Conservation (phyloP, 2,888 invertebrate genomes). For the Malthinus seriepunctatus region DNA sequence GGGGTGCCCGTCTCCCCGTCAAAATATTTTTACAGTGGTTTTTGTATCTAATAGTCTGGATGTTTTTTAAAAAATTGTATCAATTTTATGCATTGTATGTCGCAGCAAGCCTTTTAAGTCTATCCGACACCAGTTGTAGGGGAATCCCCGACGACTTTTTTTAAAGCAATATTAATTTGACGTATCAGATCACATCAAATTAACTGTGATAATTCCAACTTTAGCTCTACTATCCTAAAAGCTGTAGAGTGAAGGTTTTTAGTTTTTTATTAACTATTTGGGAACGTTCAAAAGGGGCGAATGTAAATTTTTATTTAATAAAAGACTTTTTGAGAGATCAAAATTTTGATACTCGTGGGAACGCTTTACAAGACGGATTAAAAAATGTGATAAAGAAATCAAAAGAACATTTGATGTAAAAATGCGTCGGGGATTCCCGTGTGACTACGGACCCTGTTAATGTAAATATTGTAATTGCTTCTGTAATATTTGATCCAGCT, state of each 20-base stretch:
- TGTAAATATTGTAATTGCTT: constrained; percentile 28
- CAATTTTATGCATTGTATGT: constrained; percentile 36
- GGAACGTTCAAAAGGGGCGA: background rate
- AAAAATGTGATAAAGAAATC: background rate
- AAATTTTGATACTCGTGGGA: background rate
- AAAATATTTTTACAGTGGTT: constrained; percentile 51
- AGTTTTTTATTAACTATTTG: background rate
- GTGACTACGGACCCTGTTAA: constrained; percentile 18
- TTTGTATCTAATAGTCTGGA: constrained; percentile 40
- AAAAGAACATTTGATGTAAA: background rate
- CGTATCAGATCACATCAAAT: background rate
- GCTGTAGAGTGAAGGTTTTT: background rate
- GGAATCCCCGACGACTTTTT: constrained; percentile 11
- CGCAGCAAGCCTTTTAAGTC: constrained; percentile 26
- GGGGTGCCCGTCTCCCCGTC: constrained; percentile 26
- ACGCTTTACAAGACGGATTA: background rate
- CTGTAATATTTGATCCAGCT: constrained; percentile 23
- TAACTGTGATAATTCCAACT: constrained; percentile 20
- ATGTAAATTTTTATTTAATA: background rate
- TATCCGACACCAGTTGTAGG: constrained; percentile 25
- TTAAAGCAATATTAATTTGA: background rate
- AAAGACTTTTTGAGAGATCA: background rate
- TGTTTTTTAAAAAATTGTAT: constrained; percentile 28
- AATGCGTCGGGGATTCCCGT: constrained; percentile 17
- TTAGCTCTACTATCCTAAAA: too few relatives aligned